phyloP scores from a whole-genome alignment of 2,797 vertebrate species.

The Ctenochaetus hawaiiensis region DNA sequence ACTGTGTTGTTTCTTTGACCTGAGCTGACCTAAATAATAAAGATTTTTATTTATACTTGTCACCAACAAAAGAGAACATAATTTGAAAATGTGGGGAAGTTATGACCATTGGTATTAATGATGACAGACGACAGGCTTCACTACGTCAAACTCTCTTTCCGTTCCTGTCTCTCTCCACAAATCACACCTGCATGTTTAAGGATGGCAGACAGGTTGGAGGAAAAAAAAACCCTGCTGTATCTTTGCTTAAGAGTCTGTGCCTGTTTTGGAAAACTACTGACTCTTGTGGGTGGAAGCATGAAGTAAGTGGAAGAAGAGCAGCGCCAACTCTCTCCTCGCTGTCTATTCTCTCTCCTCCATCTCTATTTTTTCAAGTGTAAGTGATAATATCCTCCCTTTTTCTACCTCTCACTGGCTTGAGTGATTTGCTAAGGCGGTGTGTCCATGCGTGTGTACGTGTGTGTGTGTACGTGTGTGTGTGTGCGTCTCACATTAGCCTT shows the following conservation, averaged over 20 bases:
- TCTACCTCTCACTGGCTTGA: conserved; percentile 84
- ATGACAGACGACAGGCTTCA: background rate
- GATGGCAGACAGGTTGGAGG: conserved; percentile 32
- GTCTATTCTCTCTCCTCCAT: conserved; percentile 81
- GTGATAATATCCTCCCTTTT: conserved; percentile 85
- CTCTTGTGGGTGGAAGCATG: conserved; percentile 78
- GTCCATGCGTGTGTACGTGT: conserved; percentile 54
- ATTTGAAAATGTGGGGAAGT: background rate
- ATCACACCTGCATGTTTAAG: conserved; percentile 49
- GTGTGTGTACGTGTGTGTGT: conserved; percentile 47
- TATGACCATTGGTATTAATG: background rate
- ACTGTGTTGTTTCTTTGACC: too few relatives aligned
- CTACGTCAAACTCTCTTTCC: background rate
- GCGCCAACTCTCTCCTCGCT: conserved; percentile 73
- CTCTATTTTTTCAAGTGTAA: conserved; percentile 85
- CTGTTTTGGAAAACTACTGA: conserved; percentile 79
- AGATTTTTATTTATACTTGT: background rate
- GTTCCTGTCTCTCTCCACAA: conserved; percentile 27
- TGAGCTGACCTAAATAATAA: background rate
- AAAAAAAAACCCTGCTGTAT: conserved; percentile 7
- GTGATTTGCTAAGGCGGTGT: conserved; percentile 84
- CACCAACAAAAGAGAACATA: background rate
- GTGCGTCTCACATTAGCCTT: conserved; percentile 85
- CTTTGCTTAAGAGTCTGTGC: conserved; percentile 53
- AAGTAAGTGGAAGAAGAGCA: conserved; percentile 81